These are phyloP conservation scores for Solenopsis fugax DNA, from an alignment of 1,140 invertebrate genomes.

Conservation along the genomic window DNA sequence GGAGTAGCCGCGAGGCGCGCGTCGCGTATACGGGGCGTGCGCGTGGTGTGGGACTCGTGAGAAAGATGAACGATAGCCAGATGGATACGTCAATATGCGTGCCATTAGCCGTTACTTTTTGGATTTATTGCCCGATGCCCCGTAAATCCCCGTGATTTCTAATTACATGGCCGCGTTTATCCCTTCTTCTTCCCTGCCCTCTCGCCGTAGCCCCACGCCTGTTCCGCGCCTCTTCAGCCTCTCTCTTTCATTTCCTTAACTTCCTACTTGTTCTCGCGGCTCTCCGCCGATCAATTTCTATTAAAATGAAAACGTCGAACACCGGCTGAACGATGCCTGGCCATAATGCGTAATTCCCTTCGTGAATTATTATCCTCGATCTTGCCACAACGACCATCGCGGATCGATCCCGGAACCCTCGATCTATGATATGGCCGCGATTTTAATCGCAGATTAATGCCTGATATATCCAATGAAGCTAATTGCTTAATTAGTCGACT, in stretches of 20 bases:
- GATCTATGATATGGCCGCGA: neutral
- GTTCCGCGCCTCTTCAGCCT: neutral
- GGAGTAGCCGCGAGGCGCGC: slow-evolving; percentile 71
- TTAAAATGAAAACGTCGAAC: slow-evolving; percentile 68
- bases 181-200: neutral
- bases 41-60: slow-evolving; percentile 76
- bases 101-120: slow-evolving; percentile 75
- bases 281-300: slow-evolving; percentile 64
- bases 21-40: slow-evolving; percentile 56
- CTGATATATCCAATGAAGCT: slow-evolving; percentile 14
- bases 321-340: slow-evolving; percentile 14
- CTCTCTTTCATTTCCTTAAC: slow-evolving; percentile 48
- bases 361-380: slow-evolving; percentile 57
- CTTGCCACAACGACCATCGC: slow-evolving; percentile 18
- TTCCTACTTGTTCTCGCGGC: slow-evolving; percentile 48
- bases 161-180: slow-evolving; percentile 77
- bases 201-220: neutral
- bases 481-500: slow-evolving; percentile 71
- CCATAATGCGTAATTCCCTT: slow-evolving; percentile 51
- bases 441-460: slow-evolving; percentile 32
- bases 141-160: slow-evolving; percentile 80
- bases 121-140: slow-evolving; percentile 77
- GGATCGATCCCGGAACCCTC: neutral
- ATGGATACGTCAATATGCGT: slow-evolving; percentile 80
- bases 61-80: slow-evolving; percentile 82